phyloP scores from a whole-genome alignment of 2,113 vertebrate genomes.

The Tympanuchus pallidicinctus region DNA sequence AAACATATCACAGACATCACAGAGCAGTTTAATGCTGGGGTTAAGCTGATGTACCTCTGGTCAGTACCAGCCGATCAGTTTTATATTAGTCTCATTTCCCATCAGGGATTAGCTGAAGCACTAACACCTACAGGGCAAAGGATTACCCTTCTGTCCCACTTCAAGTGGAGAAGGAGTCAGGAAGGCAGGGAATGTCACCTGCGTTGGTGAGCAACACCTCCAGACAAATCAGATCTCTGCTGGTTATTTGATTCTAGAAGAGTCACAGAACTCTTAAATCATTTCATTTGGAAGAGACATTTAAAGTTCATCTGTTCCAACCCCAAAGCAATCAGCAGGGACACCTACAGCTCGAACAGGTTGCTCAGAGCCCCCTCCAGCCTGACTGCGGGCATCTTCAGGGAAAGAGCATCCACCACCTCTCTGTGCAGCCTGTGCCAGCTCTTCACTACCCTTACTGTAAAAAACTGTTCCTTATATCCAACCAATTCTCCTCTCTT shows the following conservation, averaged over 20 bases:
- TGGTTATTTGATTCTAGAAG: neutral
- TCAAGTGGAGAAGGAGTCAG: neutral
- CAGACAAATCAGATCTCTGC: accelerated
- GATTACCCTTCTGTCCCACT: accelerated
- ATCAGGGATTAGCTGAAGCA: neutral
- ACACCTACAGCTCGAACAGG: too few species aligned
- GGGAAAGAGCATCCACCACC: too few species aligned
- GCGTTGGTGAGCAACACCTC: neutral
- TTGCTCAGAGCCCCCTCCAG: too few species aligned
- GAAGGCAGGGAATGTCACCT: neutral
- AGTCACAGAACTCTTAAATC: neutral
- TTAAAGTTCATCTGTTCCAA: too few species aligned
- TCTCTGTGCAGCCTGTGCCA: too few species aligned
- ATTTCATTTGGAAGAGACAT: too few species aligned
- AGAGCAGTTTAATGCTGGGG: accelerated
- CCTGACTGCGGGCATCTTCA: too few species aligned
- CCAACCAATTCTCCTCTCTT: too few species aligned
- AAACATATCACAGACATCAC: neutral
- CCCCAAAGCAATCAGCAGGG: too few species aligned
- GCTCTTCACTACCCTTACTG: too few species aligned
- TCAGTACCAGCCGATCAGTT: neutral
- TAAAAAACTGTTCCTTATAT: too few species aligned
- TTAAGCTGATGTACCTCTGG: neutral
- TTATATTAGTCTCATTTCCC: neutral
- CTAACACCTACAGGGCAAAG: neutral